Evolutionary conservation across 1,140 invertebrate genomes (phyloP), one percentile per base, ranked within the genome.

Genomic region (Penaeus indicus): DNA sequence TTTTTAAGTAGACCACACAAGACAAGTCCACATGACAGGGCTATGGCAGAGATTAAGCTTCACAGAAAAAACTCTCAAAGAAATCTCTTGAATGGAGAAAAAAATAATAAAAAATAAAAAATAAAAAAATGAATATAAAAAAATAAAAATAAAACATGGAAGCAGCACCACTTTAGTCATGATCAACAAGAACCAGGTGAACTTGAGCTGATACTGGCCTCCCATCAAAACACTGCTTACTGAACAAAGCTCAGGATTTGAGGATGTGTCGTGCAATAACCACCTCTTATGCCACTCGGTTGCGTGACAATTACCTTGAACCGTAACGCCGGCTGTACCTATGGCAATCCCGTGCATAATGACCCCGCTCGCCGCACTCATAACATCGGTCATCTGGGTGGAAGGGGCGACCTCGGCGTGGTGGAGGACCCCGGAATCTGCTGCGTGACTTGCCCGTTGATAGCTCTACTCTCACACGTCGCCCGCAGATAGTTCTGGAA

Each of bases 331-430:
- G 88, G 80, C 82, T 92, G 87, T 90, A 91, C 75, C 93, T 93
- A n/a, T 93, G 93, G 89, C 95, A 95, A 91, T 95, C 95, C 91
- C 95, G 93, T 62, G 95, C 95, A 93, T 95, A 95, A 91, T 95
- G 95, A 5, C 95, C 95, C 62, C 93, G 91, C 83, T 94, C 94
- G 10, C 95, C 95, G 92, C 95, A 95, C 89, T 95, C 94, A 92
- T 95, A 95, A 91, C 95, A 95, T 67, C 94, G 92, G 92, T 95
- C 95, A 88, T 94, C 93, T 32, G 94, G 94, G 90, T 94, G 93
- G 91, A 94, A 95, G n/a, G 93, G 93, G 62, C 93, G 91, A n/a
- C 89, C 89, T 82, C 91, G 84, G n/a, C 85, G 89, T 32, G 88
- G 84, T 32, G 88, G 88, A 25, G 88, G 88, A 7, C 91, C 88